phyloP scores from a whole-genome alignment of 2,888 invertebrate species.

The Rhaphigaster nebulosa region DNA sequence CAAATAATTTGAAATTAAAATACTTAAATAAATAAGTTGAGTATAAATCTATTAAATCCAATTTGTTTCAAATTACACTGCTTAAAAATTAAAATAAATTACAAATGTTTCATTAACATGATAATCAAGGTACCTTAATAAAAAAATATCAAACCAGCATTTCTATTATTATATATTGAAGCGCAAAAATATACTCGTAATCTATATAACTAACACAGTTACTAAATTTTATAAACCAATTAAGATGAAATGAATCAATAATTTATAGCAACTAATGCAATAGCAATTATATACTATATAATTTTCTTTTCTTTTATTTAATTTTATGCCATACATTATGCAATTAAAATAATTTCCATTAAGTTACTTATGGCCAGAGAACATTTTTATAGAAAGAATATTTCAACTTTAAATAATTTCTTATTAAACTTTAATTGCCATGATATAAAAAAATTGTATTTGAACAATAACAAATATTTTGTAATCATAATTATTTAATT shows the following conservation, averaged over 20 bases:
- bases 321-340: background rate
- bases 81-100: background rate
- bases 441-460: background rate
- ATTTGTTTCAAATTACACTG: background rate
- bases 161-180: background rate
- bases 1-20: conserved; percentile 54
- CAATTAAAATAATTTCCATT: background rate
- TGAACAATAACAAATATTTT: background rate
- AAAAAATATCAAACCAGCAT: background rate
- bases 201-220: background rate
- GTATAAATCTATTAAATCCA: conserved; percentile 7
- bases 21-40: conserved; percentile 32
- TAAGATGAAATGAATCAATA: background rate
- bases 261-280: background rate
- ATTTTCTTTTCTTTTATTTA: background rate
- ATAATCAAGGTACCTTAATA: background rate
- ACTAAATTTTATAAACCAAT: background rate
- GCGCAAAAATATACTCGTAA: background rate
- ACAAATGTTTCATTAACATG: background rate
- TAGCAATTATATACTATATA: background rate
- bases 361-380: background rate
- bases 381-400: background rate
- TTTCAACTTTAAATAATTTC: background rate
- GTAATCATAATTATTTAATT: background rate
- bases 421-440: background rate